These are phyloP conservation scores for Ciconia stormi DNA, from an alignment of 2,113 vertebrate species.

Conservation along the genomic window DNA sequence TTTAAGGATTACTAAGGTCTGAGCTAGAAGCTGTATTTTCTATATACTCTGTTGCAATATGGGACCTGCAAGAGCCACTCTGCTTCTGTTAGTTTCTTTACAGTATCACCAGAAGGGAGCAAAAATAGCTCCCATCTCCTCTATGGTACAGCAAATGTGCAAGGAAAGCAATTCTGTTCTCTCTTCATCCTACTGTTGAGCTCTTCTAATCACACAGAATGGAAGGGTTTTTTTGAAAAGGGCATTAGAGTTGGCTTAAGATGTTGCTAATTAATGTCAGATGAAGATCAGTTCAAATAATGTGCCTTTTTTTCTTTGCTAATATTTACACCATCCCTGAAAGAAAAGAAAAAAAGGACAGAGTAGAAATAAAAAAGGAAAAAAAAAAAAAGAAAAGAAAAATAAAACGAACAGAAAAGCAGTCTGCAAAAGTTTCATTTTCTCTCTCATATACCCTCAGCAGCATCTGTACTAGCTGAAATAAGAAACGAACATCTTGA, in stretches of 20 bases:
- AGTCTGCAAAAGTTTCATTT: background rate
- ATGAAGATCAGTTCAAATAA: background rate
- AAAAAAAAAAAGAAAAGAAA: background rate
- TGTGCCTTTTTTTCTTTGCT: background rate
- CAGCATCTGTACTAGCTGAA: background rate
- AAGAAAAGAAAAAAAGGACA: background rate
- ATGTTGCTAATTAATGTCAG: background rate
- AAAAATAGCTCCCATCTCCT: conserved; percentile 15
- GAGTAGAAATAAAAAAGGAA: background rate
- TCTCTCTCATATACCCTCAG: background rate
- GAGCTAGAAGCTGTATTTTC: background rate
- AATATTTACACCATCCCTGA: background rate
- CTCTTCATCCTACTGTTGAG: background rate
- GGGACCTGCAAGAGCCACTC: background rate
- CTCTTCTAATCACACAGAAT: background rate
- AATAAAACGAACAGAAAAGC: background rate
- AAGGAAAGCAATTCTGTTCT: background rate
- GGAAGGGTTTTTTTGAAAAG: background rate
- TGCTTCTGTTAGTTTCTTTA: background rate
- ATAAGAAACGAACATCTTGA: background rate
- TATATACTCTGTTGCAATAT: background rate
- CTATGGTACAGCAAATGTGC: background rate
- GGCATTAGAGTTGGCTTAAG: background rate
- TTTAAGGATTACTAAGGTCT: background rate
- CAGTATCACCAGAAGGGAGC: background rate